Percentiles rank a stretch among this genome's conserved stretches.
phyloP scores from a whole-genome alignment of 2,888 invertebrate genomes.

The Phaedon cochleariae region DNA sequence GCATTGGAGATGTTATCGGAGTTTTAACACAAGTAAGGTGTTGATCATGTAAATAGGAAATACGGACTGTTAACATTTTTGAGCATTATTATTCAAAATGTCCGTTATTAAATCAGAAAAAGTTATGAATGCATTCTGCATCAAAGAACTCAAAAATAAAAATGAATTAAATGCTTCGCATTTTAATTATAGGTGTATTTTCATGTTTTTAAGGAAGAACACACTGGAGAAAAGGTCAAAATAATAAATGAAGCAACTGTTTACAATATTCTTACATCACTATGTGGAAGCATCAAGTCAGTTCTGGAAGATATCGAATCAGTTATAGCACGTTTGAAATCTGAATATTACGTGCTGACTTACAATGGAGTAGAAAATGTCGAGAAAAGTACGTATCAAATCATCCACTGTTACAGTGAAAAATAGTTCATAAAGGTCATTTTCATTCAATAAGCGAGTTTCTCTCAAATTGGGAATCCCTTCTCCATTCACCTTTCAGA shows the following conservation, averaged over 20 bases:
- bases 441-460: too few relatives aligned
- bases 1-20: slow-evolving; percentile 61
- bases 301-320: slow-evolving; percentile 61
- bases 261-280: slow-evolving; percentile 54
- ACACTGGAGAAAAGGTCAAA: slow-evolving; percentile 52
- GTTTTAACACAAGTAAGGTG: slow-evolving; percentile 61
- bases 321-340: slow-evolving; percentile 57
- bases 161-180: too few relatives aligned
- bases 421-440: too few relatives aligned
- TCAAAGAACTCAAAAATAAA: too few relatives aligned
- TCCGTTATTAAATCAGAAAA: too few relatives aligned
- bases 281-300: slow-evolving; percentile 59
- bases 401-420: too few relatives aligned
- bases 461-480: too few relatives aligned
- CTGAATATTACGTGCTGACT: slow-evolving; percentile 56
- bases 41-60: background rate
- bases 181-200: too few relatives aligned
- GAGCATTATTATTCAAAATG: too few relatives aligned
- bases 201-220: slow-evolving; percentile 49
- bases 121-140: too few relatives aligned
- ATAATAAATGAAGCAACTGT: slow-evolving; percentile 59
- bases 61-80: too few relatives aligned
- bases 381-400: slow-evolving; percentile 56
- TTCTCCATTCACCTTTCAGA: too few relatives aligned
- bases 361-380: slow-evolving; percentile 52